Conservation (phyloP, 2,113 vertebrate genomes). For the Dromaius novaehollandiae region DNA sequence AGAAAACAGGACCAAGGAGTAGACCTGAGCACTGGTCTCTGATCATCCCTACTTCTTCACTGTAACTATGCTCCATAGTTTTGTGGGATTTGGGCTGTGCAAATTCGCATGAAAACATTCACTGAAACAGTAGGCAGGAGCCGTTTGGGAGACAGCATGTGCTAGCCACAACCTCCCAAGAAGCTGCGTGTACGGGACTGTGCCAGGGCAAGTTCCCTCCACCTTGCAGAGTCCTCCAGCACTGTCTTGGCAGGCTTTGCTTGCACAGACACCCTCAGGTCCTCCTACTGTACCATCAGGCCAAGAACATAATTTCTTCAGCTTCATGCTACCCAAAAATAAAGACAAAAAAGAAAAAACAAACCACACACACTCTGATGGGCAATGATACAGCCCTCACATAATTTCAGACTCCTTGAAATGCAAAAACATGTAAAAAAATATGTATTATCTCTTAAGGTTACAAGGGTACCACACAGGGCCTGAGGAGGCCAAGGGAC, state of each 20-base stretch:
- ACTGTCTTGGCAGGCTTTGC: background rate
- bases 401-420: background rate
- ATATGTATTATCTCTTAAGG: background rate
- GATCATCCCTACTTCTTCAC: background rate
- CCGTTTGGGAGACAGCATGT: background rate
- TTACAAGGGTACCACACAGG: background rate
- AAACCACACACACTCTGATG: background rate
- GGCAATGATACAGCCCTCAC: background rate
- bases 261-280: background rate
- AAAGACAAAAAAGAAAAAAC: background rate
- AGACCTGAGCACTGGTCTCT: background rate
- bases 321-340: background rate
- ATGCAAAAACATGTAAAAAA: background rate
- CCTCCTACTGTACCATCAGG: background rate
- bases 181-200: background rate
- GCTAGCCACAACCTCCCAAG: background rate
- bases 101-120: background rate
- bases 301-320: background rate
- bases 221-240: background rate
- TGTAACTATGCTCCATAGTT: fast-evolving
- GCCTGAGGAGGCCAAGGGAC: background rate
- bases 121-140: background rate
- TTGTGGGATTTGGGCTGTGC: background rate
- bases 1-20: background rate
- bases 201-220: background rate